These are phyloP conservation scores for Loris lydekkerianus DNA, from an alignment of 2,797 vertebrate species.

Conservation along the genomic window DNA sequence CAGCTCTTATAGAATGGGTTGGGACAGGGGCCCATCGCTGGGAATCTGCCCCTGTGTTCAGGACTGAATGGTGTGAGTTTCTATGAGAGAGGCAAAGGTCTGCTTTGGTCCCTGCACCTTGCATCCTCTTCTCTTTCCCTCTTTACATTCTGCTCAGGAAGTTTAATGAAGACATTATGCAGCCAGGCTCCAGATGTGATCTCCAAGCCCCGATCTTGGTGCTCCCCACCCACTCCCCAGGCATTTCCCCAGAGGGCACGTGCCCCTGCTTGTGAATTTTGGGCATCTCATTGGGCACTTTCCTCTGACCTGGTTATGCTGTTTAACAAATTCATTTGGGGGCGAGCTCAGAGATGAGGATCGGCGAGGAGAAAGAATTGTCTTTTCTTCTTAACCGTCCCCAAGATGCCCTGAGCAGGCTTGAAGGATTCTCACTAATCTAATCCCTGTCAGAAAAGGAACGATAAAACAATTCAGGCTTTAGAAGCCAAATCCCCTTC, in stretches of 20 bases:
- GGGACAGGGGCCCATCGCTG: not conserved
- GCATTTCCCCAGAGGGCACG: not conserved
- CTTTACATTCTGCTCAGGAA: slow-evolving; percentile 49
- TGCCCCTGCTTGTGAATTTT: slow-evolving; percentile 48
- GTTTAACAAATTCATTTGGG: slow-evolving; percentile 73
- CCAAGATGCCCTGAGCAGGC: not conserved
- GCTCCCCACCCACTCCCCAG: not conserved
- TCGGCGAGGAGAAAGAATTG: slow-evolving; percentile 54
- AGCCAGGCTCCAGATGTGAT: not conserved
- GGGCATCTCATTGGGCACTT: not conserved
- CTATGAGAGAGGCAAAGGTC: fast-evolving
- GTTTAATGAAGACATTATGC: not conserved
- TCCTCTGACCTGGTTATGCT: not conserved
- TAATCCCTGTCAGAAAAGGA: slow-evolving; percentile 65
- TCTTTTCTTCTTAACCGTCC: slow-evolving; percentile 70
- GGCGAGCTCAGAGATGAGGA: slow-evolving; percentile 33
- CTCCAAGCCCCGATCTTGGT: not conserved
- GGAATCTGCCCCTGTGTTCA: not conserved
- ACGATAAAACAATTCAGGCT: slow-evolving; percentile 59
- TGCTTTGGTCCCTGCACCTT: not conserved
- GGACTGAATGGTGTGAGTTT: not conserved
- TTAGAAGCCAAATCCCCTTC: slow-evolving; percentile 82
- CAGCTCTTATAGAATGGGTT: not conserved
- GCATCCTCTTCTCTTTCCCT: not conserved
- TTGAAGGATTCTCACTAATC: slow-evolving; percentile 74